Evolutionary conservation across 2,797 vertebrate genomes (phyloP), one percentile per base, ranked within the genome.

Genomic region (Linurgus olivaceus): DNA sequence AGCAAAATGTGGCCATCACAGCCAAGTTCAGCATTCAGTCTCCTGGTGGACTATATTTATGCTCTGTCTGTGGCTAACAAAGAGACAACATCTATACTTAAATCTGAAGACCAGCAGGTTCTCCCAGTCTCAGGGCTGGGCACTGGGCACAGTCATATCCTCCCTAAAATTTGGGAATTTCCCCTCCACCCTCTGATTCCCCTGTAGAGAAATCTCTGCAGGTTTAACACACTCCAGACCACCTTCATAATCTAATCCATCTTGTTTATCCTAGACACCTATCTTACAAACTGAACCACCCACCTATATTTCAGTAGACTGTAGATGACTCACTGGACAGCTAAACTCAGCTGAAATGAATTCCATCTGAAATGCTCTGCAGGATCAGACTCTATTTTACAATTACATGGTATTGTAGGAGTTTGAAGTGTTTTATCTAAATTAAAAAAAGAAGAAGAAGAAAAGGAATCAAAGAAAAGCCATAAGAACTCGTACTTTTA

Each of bases 311-410:
- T 91, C 75, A 71, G 57, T 71, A 80, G 51, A 45, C 45, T 44
- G 23, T 45, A 57, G 78, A 88, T 86, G 94, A 94, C 37, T 95
- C 91, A 88, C 50, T 74, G 90, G 95, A 44, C 87, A 93, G 31
- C 57, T 88, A 93, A 87, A 77, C 38, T 80, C 81, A 91, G 52
- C n/a, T 65, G 35, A 94, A 94, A 93, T 74, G 1, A 83, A 95
- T 90, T 96, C 54, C 38, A 65, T 58, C 72, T 74, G 57, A 94
- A 92, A 91, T 3, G 3, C 85, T 92, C 94, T 89, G 67, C 45
- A 91, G 81, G 51, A 80, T 91, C 67, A 86, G 75, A 72, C 33
- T 57, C 63, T 73, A 47, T 93, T 89, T 90, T 83, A 83, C 57
- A 72, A 83, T 94, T 91, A 74, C 63, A 83, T 91, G 67, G 55